Base-by-base conservation (phyloP, 2,113 vertebrate species). In the Pluvialis apricaria region DNA sequence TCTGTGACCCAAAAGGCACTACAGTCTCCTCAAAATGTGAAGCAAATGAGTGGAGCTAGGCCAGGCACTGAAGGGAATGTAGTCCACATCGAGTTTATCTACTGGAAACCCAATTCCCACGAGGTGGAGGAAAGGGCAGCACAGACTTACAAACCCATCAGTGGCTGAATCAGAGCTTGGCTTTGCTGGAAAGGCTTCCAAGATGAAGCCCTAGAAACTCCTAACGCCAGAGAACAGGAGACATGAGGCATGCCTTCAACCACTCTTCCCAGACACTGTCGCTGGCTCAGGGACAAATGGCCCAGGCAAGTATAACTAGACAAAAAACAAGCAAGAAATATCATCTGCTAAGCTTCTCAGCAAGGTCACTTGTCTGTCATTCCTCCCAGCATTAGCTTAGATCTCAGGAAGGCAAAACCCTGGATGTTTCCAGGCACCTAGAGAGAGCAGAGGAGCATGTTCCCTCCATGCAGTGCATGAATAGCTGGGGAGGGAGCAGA, bases 301-400 rank as follows among this genome's bases (percentile, higher is more conserved):
- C 31, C 34, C 29, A 4, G 22, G 15, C 16, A 77, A 88, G 22
- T 49, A 58, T 40, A 88, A 69, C 20, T 31, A 75, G 71, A 84
- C 34, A 65, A 16, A 58, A 89, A 78, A 20, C 6, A 89, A 60
- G 25, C 19, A 91, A 61, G 13, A 92, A 80, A 26, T 25, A 7
- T 38, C 72, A 54, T 85, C 76, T 88, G 79, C 66, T 68, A 49
- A 55, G 32, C 69, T 95, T 92, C 83, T 94, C 42, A 75, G 60
- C 22, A 62, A 88, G 32, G 38, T 68, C 60, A 73, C 45, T 21
- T 21, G 26, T 54, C 32, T 29, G 10, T 5, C 19, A 20, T 62
- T 73, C 10, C 58, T 85, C 25, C 28, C n/a, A 52, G 40, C 52
- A 57, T n/a, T 38, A 91, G 32, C 26, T 90, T n/a, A 54, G 14